These are phyloP conservation scores for Stomatorhinus ivindoensis DNA, from an alignment of 2,113 vertebrate genomes.

Conservation along the genomic window DNA sequence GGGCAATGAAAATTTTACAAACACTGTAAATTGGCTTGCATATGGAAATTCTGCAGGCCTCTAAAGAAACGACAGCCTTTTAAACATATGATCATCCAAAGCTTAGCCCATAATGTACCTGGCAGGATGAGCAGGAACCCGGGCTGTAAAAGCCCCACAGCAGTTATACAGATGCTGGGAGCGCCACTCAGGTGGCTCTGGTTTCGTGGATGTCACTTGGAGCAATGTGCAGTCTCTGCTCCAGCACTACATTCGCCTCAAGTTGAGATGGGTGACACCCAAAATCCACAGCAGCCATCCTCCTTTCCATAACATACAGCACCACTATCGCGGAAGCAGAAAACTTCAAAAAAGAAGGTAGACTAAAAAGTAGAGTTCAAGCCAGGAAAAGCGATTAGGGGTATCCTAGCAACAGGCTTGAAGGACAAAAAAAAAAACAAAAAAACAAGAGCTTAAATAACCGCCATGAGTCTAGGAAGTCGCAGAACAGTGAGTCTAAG, in stretches of 20 bases:
- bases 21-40: neutral
- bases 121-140: neutral
- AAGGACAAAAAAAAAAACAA: neutral
- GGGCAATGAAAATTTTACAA: neutral
- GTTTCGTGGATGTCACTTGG: neutral
- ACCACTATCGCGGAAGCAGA: neutral
- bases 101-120: neutral
- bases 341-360: constrained; percentile 11
- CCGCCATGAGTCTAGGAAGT: neutral
- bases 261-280: neutral
- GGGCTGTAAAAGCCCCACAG: neutral
- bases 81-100: neutral
- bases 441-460: neutral
- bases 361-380: constrained; percentile 4
- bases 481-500: neutral
- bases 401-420: constrained; percentile 11
- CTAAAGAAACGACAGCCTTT: neutral
- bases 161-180: neutral
- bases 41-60: neutral
- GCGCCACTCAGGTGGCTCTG: neutral
- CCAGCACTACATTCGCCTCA: neutral
- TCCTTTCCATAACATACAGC: neutral
- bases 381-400: constrained; percentile 10
- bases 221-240: neutral
- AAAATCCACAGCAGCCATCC: neutral